Percentiles rank a stretch among this genome's conserved stretches.
phyloP scores from a whole-genome alignment of 2,888 invertebrate species.

The Bugula neritina region DNA sequence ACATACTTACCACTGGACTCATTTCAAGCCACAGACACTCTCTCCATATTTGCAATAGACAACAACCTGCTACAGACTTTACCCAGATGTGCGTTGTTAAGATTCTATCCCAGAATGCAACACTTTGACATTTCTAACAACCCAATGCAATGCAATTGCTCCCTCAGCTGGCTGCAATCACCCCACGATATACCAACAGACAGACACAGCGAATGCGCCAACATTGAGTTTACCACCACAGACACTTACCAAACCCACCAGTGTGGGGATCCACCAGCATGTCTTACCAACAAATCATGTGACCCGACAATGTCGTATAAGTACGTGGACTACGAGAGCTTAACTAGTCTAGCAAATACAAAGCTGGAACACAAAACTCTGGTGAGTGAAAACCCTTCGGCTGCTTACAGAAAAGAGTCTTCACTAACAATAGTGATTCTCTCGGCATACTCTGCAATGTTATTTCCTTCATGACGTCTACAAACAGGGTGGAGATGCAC shows the following conservation, averaged over 20 bases:
- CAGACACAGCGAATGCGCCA: slow-evolving; percentile 1
- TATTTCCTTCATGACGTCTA: too few relatives aligned
- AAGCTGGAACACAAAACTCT: too few relatives aligned
- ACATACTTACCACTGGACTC: background rate
- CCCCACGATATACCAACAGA: background rate
- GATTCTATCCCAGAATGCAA: background rate
- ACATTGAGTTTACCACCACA: slow-evolving; percentile 1
- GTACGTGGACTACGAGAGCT: too few relatives aligned
- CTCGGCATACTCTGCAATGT: too few relatives aligned
- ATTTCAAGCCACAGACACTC: background rate
- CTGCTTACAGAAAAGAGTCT: too few relatives aligned
- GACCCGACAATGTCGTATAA: too few relatives aligned
- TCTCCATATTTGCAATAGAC: background rate
- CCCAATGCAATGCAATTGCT: slow-evolving; percentile 21
- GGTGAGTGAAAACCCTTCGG: too few relatives aligned
- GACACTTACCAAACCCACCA: background rate
- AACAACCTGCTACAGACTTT: background rate
- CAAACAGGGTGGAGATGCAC: too few relatives aligned
- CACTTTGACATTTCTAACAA: slow-evolving; percentile 13
- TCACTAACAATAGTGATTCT: too few relatives aligned
- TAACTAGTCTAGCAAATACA: too few relatives aligned
- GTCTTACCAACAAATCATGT: background rate
- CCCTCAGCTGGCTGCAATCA: background rate
- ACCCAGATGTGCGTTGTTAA: background rate
- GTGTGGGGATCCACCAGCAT: background rate